A percentile compares a stretch with the other conserved stretches of the same genome.
These are phyloP conservation scores for Chloebia gouldiae DNA, from an alignment of 2,113 vertebrate species.

Conservation along the genomic window DNA sequence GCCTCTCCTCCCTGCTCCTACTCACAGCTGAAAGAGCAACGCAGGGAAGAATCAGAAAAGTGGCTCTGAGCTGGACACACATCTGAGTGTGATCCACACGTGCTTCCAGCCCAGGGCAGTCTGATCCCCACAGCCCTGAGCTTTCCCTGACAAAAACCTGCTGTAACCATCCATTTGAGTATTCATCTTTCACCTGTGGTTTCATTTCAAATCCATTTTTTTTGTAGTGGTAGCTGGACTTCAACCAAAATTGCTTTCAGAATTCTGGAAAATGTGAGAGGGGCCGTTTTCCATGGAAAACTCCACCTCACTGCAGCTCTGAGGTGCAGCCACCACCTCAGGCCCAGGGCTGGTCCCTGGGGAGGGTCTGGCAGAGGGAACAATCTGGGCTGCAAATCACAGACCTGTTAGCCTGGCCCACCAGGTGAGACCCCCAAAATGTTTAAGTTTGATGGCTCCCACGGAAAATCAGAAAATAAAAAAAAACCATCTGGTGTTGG, in stretches of 20 bases:
- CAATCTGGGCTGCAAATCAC: not conserved
- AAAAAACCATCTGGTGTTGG: not conserved
- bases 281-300: slow-evolving; percentile 7
- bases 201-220: not conserved
- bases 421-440: not conserved
- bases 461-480: not conserved
- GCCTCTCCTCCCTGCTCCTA: not conserved
- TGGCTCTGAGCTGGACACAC: fast-evolving
- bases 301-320: not conserved
- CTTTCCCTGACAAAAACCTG: not conserved
- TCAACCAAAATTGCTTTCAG: slow-evolving; percentile 68
- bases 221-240: slow-evolving; percentile 63
- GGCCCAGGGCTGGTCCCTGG: not conserved
- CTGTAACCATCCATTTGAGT: not conserved
- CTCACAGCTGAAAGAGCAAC: not conserved
- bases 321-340: not conserved
- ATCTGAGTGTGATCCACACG: fast-evolving
- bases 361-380: not conserved
- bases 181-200: not conserved
- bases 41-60: not conserved
- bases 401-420: not conserved
- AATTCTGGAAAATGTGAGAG: slow-evolving; percentile 78
- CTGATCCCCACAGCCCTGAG: not conserved
- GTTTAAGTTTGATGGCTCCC: not conserved
- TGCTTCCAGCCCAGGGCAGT: not conserved